A percentile compares a stretch with the other conserved stretches of the same genome.
Conservation (phyloP, 2,113 vertebrate genomes). For the Silurus asotus region DNA sequence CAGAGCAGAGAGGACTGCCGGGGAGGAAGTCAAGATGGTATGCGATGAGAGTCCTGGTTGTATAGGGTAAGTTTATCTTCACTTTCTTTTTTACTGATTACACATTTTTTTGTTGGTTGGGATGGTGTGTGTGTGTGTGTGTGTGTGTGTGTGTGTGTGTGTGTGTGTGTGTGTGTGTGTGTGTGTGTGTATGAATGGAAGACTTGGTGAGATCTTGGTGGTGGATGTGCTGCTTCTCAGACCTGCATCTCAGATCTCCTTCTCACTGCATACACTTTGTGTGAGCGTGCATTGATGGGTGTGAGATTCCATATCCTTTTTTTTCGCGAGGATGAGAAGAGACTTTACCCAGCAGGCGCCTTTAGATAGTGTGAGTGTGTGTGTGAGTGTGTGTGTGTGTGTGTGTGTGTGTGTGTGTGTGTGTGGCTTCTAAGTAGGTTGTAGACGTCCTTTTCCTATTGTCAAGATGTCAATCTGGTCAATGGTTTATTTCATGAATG, state of each 20-base stretch:
- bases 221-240: conserved; percentile 21
- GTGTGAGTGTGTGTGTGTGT: conserved; percentile 37
- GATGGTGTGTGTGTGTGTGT: conserved; percentile 30
- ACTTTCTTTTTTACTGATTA: conserved; percentile 29
- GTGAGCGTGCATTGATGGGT: background rate
- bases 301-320: background rate
- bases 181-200: conserved; percentile 20
- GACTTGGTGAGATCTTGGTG: conserved; percentile 8
- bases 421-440: conserved; percentile 34
- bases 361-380: conserved; percentile 1
- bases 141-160: background rate
- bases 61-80: conserved; percentile 47
- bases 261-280: conserved; percentile 7
- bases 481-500: conserved; percentile 21
- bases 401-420: background rate
- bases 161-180: conserved; percentile 31
- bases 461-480: conserved; percentile 22
- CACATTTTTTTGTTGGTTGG: background rate
- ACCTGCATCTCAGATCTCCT: background rate
- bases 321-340: conserved; percentile 17
- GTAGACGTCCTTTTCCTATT: background rate
- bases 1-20: conserved; percentile 45
- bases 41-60: conserved; percentile 40
- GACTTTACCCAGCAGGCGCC: conserved; percentile 34
- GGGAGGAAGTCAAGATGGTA: conserved; percentile 54